Evolutionary conservation across 2,797 vertebrate species (phyloP), one percentile per base, ranked within the genome.

Genomic region (Cryptoblepharus egeriae): DNA sequence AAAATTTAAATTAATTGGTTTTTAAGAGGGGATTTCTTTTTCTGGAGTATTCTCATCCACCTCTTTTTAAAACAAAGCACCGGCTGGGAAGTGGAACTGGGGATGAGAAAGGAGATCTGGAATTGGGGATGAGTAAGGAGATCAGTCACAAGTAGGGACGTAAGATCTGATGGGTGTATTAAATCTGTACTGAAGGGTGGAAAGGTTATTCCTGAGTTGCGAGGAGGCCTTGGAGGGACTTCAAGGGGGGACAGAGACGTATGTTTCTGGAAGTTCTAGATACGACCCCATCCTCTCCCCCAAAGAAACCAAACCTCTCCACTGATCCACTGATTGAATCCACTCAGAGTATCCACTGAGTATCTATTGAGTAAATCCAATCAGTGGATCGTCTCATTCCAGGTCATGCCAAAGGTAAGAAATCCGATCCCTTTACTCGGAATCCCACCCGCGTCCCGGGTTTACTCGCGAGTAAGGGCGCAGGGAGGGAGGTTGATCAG

Each of bases 281-380:
- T 55, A 1, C 4, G 1, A 18, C 18, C 12, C 30, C 7, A 37
- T 1, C 2, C 49, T 24, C 1, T 15, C n/a, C n/a, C 0, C n/a
- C 22, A 7, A n/a, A n/a, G n/a, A n/a, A n/a, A n/a, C n/a, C n/a
- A n/a, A n/a, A n/a, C n/a, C n/a, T n/a, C n/a, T n/a, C n/a, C n/a
- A n/a, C n/a, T n/a, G n/a, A n/a, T n/a, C n/a, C n/a, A n/a, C n/a
- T n/a, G n/a, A n/a, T n/a, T n/a, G n/a, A n/a, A n/a, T n/a, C n/a
- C n/a, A n/a, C n/a, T n/a, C n/a, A n/a, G n/a, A n/a, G n/a, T n/a
- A n/a, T n/a, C n/a, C n/a, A n/a, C n/a, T n/a, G n/a, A n/a, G n/a
- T n/a, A n/a, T n/a, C n/a, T n/a, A n/a, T n/a, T n/a, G n/a, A n/a
- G n/a, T n/a, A n/a, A n/a, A n/a, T n/a, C n/a, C n/a, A n/a, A n/a